Conservation (phyloP, 2,797 vertebrate species). For the Pterois miles region DNA sequence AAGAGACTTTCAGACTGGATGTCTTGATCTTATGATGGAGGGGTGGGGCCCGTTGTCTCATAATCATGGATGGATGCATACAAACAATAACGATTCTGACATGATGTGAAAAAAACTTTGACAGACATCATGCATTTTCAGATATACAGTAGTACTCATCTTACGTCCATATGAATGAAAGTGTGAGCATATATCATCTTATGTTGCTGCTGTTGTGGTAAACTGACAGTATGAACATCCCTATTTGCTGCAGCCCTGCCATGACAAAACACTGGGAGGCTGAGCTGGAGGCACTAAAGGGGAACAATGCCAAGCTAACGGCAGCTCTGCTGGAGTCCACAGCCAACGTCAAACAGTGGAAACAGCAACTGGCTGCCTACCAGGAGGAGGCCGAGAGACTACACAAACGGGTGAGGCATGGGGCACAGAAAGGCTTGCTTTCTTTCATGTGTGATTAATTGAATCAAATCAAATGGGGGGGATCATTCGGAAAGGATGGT, state of each 20-base stretch:
- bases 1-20: not conserved
- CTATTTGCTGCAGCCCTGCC: slow-evolving; percentile 86
- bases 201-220: not conserved
- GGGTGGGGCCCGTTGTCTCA: not conserved
- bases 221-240: slow-evolving; percentile 12
- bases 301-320: slow-evolving; percentile 98
- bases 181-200: not conserved
- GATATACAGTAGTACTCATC: not conserved
- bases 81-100: not conserved
- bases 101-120: not conserved
- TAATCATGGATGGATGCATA: not conserved
- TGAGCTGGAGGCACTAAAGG: slow-evolving; percentile 96
- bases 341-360: slow-evolving; percentile 99
- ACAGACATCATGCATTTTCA: not conserved
- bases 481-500: slow-evolving; percentile 20
- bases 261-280: slow-evolving; percentile 99
- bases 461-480: slow-evolving; percentile 31
- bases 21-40: not conserved
- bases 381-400: slow-evolving; percentile 98
- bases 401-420: slow-evolving; percentile 91
- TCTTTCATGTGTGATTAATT: slow-evolving; percentile 51
- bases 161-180: not conserved
- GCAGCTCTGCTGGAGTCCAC: slow-evolving; percentile 97
- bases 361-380: slow-evolving; percentile 97
- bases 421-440: slow-evolving; percentile 8